Percentiles rank a stretch among this genome's conserved stretches.
Evolutionary conservation across 1,140 invertebrate species (phyloP).

Genomic region (Aleiodes sp.): DNA sequence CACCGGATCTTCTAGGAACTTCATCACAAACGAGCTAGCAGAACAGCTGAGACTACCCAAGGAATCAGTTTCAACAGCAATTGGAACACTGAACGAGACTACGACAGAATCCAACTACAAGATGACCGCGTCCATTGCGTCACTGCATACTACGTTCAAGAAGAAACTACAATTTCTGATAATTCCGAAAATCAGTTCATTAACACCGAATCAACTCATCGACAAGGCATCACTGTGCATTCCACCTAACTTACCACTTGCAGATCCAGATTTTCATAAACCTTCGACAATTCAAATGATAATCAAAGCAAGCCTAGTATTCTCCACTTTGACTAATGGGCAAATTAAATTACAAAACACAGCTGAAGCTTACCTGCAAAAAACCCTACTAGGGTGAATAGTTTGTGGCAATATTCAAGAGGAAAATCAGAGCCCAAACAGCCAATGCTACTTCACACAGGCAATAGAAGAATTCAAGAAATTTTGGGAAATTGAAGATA

Average conservation of each 20-base stretch:
- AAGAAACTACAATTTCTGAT: constrained; percentile 26
- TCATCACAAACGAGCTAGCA: constrained; percentile 19
- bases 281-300: constrained; percentile 41
- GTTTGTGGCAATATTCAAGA: neutral
- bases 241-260: constrained; percentile 27
- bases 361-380: constrained; percentile 40
- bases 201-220: neutral
- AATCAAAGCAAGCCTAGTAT: constrained; percentile 41
- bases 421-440: neutral
- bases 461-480: too few species aligned
- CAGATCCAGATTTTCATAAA: constrained; percentile 44
- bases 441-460: too few species aligned
- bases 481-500: constrained; percentile 50
- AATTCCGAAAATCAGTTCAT: constrained; percentile 23
- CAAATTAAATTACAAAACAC: constrained; percentile 38
- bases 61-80: neutral
- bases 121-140: neutral
- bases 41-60: neutral
- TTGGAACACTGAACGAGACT: neutral
- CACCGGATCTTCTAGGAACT: constrained; percentile 18
- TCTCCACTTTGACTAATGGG: constrained; percentile 40
- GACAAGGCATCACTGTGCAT: neutral
- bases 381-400: constrained; percentile 49
- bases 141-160: neutral
- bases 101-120: neutral